A percentile compares a stretch with the other conserved stretches of the same genome.
phyloP scores from a whole-genome alignment of 2,888 invertebrate species.

The Lacanobia oleracea region DNA sequence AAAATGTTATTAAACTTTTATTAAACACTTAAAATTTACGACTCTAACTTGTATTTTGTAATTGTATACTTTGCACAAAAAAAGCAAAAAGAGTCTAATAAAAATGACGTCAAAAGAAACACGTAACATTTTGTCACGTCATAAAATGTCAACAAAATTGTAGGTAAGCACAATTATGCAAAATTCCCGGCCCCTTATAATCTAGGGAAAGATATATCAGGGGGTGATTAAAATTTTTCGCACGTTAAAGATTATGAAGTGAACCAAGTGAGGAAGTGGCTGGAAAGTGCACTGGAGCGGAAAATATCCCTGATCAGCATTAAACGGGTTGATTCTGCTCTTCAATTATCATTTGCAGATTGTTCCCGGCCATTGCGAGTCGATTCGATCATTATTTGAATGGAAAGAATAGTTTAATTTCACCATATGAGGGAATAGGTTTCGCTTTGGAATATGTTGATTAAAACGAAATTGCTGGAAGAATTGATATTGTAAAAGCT shows the following conservation, averaged over 20 bases:
- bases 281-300: slow-evolving; percentile 69
- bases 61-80: slow-evolving; percentile 12
- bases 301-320: slow-evolving; percentile 72
- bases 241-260: slow-evolving; percentile 45
- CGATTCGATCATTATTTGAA: slow-evolving; percentile 70
- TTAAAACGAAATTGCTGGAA: slow-evolving; percentile 41
- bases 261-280: slow-evolving; percentile 43
- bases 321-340: slow-evolving; percentile 66
- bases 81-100: slow-evolving; percentile 10
- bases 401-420: slow-evolving; percentile 67
- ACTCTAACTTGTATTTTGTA: background rate
- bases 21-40: background rate
- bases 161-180: slow-evolving; percentile 32
- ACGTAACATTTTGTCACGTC: slow-evolving; percentile 5
- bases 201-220: slow-evolving; percentile 23
- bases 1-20: background rate
- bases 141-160: slow-evolving; percentile 41
- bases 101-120: slow-evolving; percentile 18
- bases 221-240: slow-evolving; percentile 21
- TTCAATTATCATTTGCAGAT: slow-evolving; percentile 70
- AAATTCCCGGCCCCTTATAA: slow-evolving; percentile 15
- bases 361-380: slow-evolving; percentile 66
- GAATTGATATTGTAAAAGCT: slow-evolving; percentile 11
- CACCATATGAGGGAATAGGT: slow-evolving; percentile 28
- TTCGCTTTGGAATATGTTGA: slow-evolving; percentile 41